Evolutionary conservation across 2,113 vertebrate species (phyloP), one percentile per base, ranked within the genome.

Genomic region (Melospiza georgiana): DNA sequence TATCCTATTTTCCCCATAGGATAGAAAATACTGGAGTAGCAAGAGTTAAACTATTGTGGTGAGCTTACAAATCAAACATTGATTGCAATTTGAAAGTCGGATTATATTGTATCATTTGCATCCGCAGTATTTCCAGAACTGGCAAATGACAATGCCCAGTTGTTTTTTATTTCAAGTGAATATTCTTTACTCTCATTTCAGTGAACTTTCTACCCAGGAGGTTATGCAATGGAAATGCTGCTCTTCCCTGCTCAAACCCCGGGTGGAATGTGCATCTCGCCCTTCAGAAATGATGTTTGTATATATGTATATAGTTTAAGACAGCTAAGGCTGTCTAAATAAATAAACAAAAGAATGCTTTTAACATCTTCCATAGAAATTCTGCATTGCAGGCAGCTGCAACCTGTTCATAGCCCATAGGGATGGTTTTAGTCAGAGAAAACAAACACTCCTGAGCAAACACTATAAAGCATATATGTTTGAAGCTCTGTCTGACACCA

Each of bases 61-160:
- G 41, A 80, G 14, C 7, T 62, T 63, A 14, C 30, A 83, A 87
- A 71, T 12, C 54, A 35, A 93, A 67, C 1, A 12, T 6, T 83
- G 78, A 80, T 83, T 95, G 43, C 46, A 52, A 59, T 91, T 83
- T 95, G 58, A 66, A 94, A 95, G 81, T 66, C 63, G 85, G 71
- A 94, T 94, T 87, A 25, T 75, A 25, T 77, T 35, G n/a, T 55
- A 17, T n/a, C 20, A 44, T 81, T 92, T 89, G 76, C 73, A 84
- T 86, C 21, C 0, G 1, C 65, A 75, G 8, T 81, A 27, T 84
- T 81, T 89, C 74, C 55, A 63, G 57, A 87, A 31, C 33, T 63
- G 31, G 51, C 31, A 86, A 83, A 74, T 63, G 43, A n/a, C 14
- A 69, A 25, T 77, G 35, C 37, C 90, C 48, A 51, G 12, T 83